Base-by-base conservation (phyloP, 2,797 vertebrate genomes). In the Monodelphis domestica region DNA sequence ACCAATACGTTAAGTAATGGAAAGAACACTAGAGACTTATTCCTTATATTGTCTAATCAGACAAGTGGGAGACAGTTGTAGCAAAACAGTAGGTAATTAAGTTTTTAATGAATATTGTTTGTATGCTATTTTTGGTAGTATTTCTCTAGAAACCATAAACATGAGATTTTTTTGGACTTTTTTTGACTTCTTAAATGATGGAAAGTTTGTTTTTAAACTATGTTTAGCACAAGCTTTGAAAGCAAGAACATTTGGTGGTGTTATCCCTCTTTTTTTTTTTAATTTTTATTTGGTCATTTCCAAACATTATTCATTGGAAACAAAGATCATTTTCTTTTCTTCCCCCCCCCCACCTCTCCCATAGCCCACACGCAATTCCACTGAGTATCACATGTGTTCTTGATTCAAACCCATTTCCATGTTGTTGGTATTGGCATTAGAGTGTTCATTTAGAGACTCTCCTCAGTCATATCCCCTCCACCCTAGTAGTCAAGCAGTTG, bases 171-270 rank as follows among this genome's bases (percentile, higher is more conserved):
- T 14, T n/a, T n/a, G n/a, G 33, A 38, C 45, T 84, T 38, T 88
- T 87, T 94, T 92, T 89, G n/a, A n/a, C 84, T 51, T 94, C 93
- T 93, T 56, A 90, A 95, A 95, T 59, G 54, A 87, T 33, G 21
- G 50, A 53, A 89, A 17, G 12, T 30, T 33, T 91, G n/a, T 97
- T 94, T 97, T 95, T 70, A 94, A 45, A 90, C 55, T 91, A 78
- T 38, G 93, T 90, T 97, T 96, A 57, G 94, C 96, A 94, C 52
- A 50, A 95, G 28, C 91, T 51, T 33, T 56, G 91, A 93, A 96
- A 59, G 84, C 91, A 92, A 84, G 94, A 93, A 89, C 89, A 91
- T 0, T 91, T 50, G 94, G 84, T 90, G 89, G 54, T 92, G 54
- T 89, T 57, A 53, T 87, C 70, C 9, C 9, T 84, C 10, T 26